Percentiles rank a stretch among this genome's conserved stretches.
These are phyloP conservation scores for Glossosoma conforme DNA, from an alignment of 1,140 invertebrate species.

Conservation along the genomic window DNA sequence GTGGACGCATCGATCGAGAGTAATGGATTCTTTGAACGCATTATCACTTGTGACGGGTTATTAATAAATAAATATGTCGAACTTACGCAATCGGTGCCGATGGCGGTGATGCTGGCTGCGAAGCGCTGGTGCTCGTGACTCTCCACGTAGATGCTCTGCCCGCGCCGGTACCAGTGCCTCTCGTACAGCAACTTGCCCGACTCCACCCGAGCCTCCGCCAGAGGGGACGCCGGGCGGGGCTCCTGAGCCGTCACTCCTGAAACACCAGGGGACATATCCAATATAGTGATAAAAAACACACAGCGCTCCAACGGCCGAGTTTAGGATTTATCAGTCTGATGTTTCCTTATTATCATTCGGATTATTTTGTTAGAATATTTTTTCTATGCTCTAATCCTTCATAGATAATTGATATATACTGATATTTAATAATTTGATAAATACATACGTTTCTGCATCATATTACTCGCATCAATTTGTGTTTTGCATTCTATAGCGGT, in stretches of 20 bases:
- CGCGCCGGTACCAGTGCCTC: conserved; percentile 90
- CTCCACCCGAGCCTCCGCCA: conserved; percentile 81
- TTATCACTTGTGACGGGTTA: neutral
- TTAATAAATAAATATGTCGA: neutral
- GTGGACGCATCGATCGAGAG: neutral
- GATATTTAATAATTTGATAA: too few relatives aligned
- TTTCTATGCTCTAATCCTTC: too few relatives aligned
- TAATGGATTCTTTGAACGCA: neutral
- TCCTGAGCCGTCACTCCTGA: conserved; percentile 29
- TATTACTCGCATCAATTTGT: too few relatives aligned
- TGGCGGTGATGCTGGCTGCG: conserved; percentile 81
- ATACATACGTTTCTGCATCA: too few relatives aligned
- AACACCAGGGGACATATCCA: too few relatives aligned
- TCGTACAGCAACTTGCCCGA: conserved; percentile 93
- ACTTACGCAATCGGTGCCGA: conserved; percentile 82
- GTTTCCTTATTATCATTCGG: too few relatives aligned
- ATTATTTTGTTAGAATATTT: too few relatives aligned
- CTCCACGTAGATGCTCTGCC: conserved; percentile 88
- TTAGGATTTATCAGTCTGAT: too few relatives aligned
- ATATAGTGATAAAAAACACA: too few relatives aligned
- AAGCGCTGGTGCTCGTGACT: conserved; percentile 78
- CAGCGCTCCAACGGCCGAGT: too few relatives aligned
- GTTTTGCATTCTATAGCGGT: too few relatives aligned
- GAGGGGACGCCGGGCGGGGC: conserved; percentile 44
- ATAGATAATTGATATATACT: too few relatives aligned